Evolutionary conservation across 2,888 invertebrate genomes (phyloP), one percentile per base, ranked within the genome.

Genomic region (Caenorhabditis macrosperma): DNA sequence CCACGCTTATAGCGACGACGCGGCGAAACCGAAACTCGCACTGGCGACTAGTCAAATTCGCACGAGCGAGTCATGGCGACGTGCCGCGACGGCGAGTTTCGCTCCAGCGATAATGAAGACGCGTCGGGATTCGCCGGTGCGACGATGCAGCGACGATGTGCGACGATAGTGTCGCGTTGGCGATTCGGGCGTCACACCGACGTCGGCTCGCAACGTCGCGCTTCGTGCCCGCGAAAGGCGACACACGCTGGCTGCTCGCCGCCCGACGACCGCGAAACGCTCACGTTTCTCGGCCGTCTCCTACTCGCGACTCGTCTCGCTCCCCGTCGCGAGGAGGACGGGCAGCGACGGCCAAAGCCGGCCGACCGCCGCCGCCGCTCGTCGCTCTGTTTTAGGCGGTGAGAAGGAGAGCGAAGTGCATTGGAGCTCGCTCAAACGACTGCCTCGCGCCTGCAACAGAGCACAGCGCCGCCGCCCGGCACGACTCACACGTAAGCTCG

Each of bases 401-500:
- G 61, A 63, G 26, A 24, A 33, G 15, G 17, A 55, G 54, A 24
- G 38, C 22, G 15, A 20, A 50, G 26, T 22, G n/a, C 1, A 3
- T 7, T 15, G 15, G 50, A 50, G 7, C 22, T 50, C 26, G 10
- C 38, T 38, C 38, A 6, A 38, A 12, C 38, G 38, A 38, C 38
- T 3, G 38, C 38, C n/a, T n/a, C n/a, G n/a, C n/a, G n/a, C n/a
- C n/a, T n/a, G n/a, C n/a, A n/a, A n/a, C n/a, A n/a, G n/a, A n/a
- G n/a, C n/a, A n/a, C n/a, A n/a, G 6, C 38, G 7, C 38, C 3
- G 24, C 12, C 12, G 6, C 26, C 22, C n/a, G n/a, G n/a, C n/a
- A n/a, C n/a, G 22, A 9, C 44, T 17, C 57, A 79, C 79, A 38
- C 67, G 61, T 22, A 79, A 41, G 64, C 79, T 79, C 12, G 50